Base-by-base conservation (phyloP, 1,140 invertebrate genomes). In the Lordiphosa mommai region DNA sequence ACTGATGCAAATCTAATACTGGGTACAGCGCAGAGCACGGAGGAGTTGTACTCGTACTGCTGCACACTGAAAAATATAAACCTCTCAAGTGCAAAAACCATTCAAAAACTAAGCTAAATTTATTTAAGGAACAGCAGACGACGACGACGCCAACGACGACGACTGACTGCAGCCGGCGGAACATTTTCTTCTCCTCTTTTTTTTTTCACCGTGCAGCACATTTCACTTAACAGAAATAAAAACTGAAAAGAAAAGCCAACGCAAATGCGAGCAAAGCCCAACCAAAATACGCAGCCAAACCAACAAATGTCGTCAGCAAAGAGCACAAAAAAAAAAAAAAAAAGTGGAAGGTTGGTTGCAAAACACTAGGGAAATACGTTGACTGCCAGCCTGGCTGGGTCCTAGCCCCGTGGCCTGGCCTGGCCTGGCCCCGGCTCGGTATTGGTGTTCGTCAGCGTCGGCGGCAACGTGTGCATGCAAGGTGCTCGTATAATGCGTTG, bases 81-180 rank as follows among this genome's bases (percentile, higher is more conserved):
- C 76, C 76, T 82, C 76, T 82, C 76, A 84, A 82, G 76, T 82
- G 76, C 76, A 82, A 82, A 82, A 84, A 82, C 76, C 76, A 82
- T 82, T 82, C 76, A 82, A 82, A 80, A 82, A 82, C 76, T 82
- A 84, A 82, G 76, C 76, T 76, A 80, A 82, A 80, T 80, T 80
- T 80, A 80, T 80, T 80, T 80, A 80, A 80, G 76, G 77, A 82
- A 80, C 72, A 57, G 46, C 30, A 57, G 49, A 52, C 51, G 51
- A 41, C 59, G 40, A 29, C 36, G 23, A 20, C 27, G 34, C 13
- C 33, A 43, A 33, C 52, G 27, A 41, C 50, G 36, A 38, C 49
- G 37, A 58, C 49, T 20, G 36, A 48, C 30, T 17, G 40, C 38
- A 49, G 47, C 63, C 67, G 34, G 20, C 30, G 23, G 63, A 67